Evolutionary conservation across 2,888 invertebrate genomes (phyloP).

Genomic region (Rhodophaea formosa): DNA sequence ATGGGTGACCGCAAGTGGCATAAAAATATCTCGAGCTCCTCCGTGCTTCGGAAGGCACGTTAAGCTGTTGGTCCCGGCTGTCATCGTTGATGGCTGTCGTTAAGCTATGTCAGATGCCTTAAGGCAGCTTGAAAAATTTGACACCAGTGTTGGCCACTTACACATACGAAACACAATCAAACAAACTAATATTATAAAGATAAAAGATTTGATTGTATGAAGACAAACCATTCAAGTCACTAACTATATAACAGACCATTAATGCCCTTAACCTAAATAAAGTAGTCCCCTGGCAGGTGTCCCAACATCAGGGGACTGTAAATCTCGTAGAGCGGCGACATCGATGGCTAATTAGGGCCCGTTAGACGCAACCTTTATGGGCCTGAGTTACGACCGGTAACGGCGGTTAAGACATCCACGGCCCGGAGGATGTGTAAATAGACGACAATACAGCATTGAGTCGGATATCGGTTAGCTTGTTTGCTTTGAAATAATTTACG

Average conservation of each 20-base stretch:
- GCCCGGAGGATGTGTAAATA: constrained; percentile 7
- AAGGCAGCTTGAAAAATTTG: too few species aligned
- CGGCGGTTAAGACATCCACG: constrained; percentile 8
- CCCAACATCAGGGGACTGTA: constrained; percentile 34
- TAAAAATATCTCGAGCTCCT: too few species aligned
- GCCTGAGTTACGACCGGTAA: constrained; percentile 8
- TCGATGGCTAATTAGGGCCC: constrained; percentile 63
- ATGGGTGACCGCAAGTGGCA: too few species aligned
- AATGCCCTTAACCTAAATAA: neutral
- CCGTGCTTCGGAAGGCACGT: too few species aligned
- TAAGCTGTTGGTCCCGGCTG: too few species aligned
- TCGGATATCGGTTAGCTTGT: neutral
- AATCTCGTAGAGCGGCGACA: constrained; percentile 48
- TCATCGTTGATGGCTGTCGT: too few species aligned
- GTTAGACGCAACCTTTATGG: constrained; percentile 35
- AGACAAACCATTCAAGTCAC: too few species aligned
- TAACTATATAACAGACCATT: neutral
- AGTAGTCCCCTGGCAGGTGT: neutral
- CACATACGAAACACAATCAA: too few species aligned
- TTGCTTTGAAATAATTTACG: neutral
- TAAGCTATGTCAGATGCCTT: too few species aligned
- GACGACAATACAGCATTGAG: neutral
- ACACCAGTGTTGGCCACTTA: too few species aligned
- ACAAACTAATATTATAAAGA: too few species aligned
- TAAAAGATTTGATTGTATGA: too few species aligned